Base-by-base conservation (phyloP, 2,888 invertebrate species). In the Clepsis dumicolana region DNA sequence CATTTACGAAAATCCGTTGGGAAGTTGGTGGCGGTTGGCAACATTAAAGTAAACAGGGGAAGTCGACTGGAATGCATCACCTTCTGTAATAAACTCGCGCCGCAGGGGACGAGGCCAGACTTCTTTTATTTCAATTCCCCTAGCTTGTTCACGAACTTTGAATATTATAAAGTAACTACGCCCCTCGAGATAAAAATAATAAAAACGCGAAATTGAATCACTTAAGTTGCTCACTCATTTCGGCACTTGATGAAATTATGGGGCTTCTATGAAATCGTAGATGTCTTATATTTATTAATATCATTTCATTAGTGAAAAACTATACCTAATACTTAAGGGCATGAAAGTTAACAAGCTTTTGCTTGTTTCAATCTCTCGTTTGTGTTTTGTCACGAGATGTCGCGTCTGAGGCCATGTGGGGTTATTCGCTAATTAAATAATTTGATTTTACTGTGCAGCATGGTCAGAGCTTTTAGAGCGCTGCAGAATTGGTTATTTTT, bases 121-220 rank as follows among this genome's bases (percentile, higher is more conserved):
- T 82, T 82, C 82, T 85, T 89, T 88, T 85, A 85, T 85, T 90
- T 89, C 88, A 87, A 89, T 88, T 83, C 80, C 81, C 80, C 77
- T 76, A 77, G 79, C 78, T 82, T 80, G 79, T 85, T 82, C 75
- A 73, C 74, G 76, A 86, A 84, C 78, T 87, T 87, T 80, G 77
- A 83, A 81, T 81, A 82, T 85, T 87, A 85, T 87, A 64, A 59
- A 41, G 68, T 64, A 68, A 68, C 60, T 84, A 83, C 77, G 75
- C 74, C 79, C 77, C 81, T 76, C 75, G 71, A 76, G 79, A 81
- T 81, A 84, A 80, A 82, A 79, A 77, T 75, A 74, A 80, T 79
- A 64, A 61, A 52, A 65, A 54, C 35, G 44, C 41, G 18, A 53
- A 56, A 66, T 67, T 67, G 48, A 50, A 54, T 64, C 48, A 18